Base-by-base conservation (phyloP, 2,888 invertebrate species). In the Dichetophora obliterata region DNA sequence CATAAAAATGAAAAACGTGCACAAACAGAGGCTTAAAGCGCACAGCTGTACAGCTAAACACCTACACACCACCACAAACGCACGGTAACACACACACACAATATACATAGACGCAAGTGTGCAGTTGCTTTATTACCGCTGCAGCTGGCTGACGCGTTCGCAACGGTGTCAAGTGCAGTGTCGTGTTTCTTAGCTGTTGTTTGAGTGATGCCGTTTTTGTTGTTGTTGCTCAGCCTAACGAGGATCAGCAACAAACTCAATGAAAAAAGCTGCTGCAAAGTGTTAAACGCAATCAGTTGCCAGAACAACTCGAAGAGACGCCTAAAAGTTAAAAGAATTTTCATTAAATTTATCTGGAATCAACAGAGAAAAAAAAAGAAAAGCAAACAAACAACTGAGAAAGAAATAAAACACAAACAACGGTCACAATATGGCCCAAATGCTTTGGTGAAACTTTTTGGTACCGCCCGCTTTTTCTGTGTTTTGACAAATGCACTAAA, bases 1-100 rank as follows among this genome's bases (percentile, higher is more conserved):
- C 57, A 48, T 75, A 71, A 70, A 77, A 72, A 76, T 50, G 68
- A 75, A 75, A 76, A 77, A 65, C 71, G 24, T 68, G 37, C 37
- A 37, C 37, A 37, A 37, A 37, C 37, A 37, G 37, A 37, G 8
- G 37, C 37, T 37, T 37, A 37, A 37, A 37, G 37, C 37, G 8
- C 37, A 37, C 37, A 37, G 37, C 37, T 37, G 31, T 31, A 31
- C 31, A 31, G 3, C 31, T 31, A 31, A 31, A 31, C 31, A 31
- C 31, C 31, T 31, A 31, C 31, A 31, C 57, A 75, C 31, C 78
- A 77, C 69, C 16, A 74, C 43, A 34, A n/a, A 75, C 34, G 54
- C 69, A 61, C 37, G 34, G 31, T 54, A 27, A 34, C n/a, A 22
- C 71, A 57, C 19, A 65, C 66, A 78, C 61, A 75, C 74, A 31